Conservation (phyloP, 30 jellyfish, hydroid and myxozoan species). For the Pelagia noctiluca region DNA sequence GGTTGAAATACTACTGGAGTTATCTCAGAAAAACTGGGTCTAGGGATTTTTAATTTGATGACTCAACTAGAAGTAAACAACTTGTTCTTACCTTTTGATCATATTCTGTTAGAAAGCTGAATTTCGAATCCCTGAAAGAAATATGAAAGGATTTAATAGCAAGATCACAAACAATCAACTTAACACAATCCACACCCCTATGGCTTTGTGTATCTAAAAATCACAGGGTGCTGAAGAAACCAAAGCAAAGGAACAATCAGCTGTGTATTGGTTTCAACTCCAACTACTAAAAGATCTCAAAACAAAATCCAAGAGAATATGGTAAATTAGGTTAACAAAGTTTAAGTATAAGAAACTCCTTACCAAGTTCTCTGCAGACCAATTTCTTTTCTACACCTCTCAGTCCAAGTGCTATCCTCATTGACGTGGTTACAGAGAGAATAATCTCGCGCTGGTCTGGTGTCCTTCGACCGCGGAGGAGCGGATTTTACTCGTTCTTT, state of each 20-base stretch:
- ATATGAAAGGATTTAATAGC: neutral
- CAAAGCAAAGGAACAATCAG: no score
- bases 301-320: no score
- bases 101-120: slow-evolving; percentile 62
- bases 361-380: slow-evolving; percentile 77
- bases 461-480: slow-evolving; percentile 79
- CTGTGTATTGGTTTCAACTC: no score
- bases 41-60: neutral
- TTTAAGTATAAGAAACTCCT: neutral
- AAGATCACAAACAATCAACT: neutral
- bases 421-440: slow-evolving; percentile 81
- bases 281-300: no score
- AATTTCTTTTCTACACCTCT: slow-evolving; percentile 75
- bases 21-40: no score
- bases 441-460: slow-evolving; percentile 67
- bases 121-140: slow-evolving; percentile 70
- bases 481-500: slow-evolving; percentile 86
- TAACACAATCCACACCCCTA: neutral
- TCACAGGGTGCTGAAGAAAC: no score
- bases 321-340: no score
- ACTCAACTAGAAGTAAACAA: neutral
- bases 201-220: no score
- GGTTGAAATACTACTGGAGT: no score
- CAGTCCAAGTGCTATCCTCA: slow-evolving; percentile 85
- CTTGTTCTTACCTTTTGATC: slow-evolving; percentile 65